phyloP scores from a whole-genome alignment of 2,888 invertebrate species.

The Cancer borealis region DNA sequence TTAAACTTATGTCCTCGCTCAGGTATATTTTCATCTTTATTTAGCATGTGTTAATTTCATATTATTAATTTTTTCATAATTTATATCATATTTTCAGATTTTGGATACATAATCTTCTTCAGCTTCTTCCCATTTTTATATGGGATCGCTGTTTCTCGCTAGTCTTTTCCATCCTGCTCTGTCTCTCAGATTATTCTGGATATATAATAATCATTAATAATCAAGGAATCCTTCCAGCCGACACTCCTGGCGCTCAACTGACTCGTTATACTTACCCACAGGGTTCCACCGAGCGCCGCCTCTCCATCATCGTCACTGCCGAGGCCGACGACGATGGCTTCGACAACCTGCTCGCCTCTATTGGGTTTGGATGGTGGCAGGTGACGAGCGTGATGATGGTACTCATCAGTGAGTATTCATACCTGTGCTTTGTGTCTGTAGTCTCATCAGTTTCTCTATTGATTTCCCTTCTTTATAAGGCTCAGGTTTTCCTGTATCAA shows the following conservation, averaged over 20 bases:
- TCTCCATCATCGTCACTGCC: not conserved
- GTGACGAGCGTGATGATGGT: not conserved
- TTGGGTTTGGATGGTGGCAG: constrained; percentile 42
- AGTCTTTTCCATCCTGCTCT: no score
- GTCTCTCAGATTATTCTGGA: no score
- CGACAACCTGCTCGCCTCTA: not conserved
- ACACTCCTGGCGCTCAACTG: not conserved
- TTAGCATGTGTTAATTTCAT: not conserved
- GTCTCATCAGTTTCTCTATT: not conserved
- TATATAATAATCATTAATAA: no score
- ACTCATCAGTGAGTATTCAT: not conserved
- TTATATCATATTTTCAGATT: not conserved
- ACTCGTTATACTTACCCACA: not conserved
- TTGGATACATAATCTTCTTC: no score
- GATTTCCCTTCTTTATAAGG: not conserved
- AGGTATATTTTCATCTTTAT: not conserved
- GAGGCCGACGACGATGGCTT: constrained; percentile 5
- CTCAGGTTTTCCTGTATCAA: not conserved
- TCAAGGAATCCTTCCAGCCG: not conserved
- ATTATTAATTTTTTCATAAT: no score
- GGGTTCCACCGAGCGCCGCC: not conserved
- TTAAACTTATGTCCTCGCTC: no score
- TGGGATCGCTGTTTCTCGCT: no score
- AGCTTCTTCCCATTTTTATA: no score
- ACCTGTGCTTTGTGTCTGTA: not conserved